A percentile compares a stretch with the other conserved stretches of the same genome.
Conservation (phyloP, 2,888 invertebrate species). For the Entomobrya multifasciata region DNA sequence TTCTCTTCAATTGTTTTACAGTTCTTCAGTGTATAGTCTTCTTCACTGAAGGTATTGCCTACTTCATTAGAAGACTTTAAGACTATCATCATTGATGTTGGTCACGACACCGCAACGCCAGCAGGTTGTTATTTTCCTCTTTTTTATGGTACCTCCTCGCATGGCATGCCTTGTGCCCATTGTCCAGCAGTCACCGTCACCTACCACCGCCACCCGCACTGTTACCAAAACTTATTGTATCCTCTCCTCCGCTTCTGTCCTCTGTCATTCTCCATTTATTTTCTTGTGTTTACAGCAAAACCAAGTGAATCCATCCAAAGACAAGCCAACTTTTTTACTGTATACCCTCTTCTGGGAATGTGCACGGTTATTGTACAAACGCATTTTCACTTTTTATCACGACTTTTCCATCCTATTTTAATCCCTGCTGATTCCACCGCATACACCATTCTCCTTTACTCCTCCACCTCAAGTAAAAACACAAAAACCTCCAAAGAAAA, state of each 20-base stretch:
- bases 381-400: constrained; percentile 1
- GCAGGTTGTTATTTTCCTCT: constrained; percentile 9
- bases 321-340: too few species aligned
- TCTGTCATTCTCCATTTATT: constrained; percentile 18
- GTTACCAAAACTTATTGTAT: too few species aligned
- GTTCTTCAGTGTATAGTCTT: too few species aligned
- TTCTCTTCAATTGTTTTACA: too few species aligned
- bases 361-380: not conserved
- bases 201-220: too few species aligned
- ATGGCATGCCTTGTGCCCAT: not conserved
- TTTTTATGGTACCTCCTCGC: not conserved
- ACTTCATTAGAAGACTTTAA: too few species aligned
- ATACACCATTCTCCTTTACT: not conserved
- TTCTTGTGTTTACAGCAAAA: too few species aligned
- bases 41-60: too few species aligned
- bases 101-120: constrained; percentile 5
- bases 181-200: not conserved
- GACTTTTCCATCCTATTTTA: not conserved
- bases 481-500: not conserved
- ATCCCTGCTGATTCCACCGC: not conserved
- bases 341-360: not conserved
- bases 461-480: not conserved
- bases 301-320: not conserved
- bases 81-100: not conserved
- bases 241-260: not conserved